Percentiles rank a stretch among this genome's conserved stretches.
These are phyloP conservation scores for Sebastes cheni DNA, from an alignment of 2,797 vertebrate species.

Conservation along the genomic window DNA sequence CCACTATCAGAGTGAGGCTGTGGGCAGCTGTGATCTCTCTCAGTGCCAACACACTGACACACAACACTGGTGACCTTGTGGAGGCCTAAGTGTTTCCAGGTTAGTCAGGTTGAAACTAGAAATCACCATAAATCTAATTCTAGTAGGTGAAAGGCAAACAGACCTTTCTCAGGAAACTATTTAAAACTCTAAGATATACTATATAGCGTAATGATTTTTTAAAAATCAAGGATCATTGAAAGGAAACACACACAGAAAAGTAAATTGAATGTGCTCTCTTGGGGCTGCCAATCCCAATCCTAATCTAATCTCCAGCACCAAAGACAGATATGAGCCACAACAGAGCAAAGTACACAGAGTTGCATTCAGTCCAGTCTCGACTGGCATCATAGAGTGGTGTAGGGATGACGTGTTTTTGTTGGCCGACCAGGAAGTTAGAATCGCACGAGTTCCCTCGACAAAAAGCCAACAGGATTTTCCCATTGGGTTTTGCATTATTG, in stretches of 20 bases:
- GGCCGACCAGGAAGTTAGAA: too few species aligned
- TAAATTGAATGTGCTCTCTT: neutral
- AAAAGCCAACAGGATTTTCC: too few species aligned
- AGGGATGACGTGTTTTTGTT: too few species aligned
- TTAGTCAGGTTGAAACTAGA: neutral
- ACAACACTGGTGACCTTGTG: slow-evolving; percentile 18
- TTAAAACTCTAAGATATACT: neutral
- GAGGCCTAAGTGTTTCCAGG: neutral
- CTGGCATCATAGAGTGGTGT: neutral
- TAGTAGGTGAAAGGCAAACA: neutral
- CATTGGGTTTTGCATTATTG: too few species aligned
- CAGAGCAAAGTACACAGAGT: slow-evolving; percentile 47
- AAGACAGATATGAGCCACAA: slow-evolving; percentile 38
- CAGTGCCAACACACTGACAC: slow-evolving; percentile 5
- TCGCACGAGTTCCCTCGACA: too few species aligned
- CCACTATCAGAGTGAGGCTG: slow-evolving; percentile 22
- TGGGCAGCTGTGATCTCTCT: slow-evolving; percentile 5
- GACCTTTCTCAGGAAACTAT: neutral
- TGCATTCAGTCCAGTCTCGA: neutral
- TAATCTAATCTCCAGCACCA: slow-evolving; percentile 60
- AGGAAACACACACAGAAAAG: neutral
- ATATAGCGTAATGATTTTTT: neutral
- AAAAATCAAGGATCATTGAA: neutral
- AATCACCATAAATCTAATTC: neutral
- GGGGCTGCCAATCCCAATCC: slow-evolving; percentile 28